phyloP scores from a whole-genome alignment of 2,888 invertebrate species.

The Cabera pusaria region DNA sequence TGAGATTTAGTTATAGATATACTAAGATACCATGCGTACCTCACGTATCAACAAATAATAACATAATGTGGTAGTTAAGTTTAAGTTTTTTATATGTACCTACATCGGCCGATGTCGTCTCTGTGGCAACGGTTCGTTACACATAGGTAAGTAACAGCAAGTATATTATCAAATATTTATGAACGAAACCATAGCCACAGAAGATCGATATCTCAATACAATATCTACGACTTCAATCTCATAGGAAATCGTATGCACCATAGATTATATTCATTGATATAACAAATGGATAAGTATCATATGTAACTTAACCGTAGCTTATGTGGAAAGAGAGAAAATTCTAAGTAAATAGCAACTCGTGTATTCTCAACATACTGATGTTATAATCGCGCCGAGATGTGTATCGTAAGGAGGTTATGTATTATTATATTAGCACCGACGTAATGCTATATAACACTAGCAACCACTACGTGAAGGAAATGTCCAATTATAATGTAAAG shows the following conservation, averaged over 20 bases:
- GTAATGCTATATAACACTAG: constrained; percentile 52
- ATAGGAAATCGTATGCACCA: constrained; percentile 67
- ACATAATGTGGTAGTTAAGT: constrained; percentile 31
- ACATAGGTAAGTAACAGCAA: constrained; percentile 2
- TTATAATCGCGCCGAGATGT: constrained; percentile 21
- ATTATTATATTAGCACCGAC: constrained; percentile 67
- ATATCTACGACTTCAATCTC: constrained; percentile 47
- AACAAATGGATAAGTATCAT: constrained; percentile 28
- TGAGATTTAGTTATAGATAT: constrained; percentile 42
- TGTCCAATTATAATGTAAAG: constrained; percentile 35
- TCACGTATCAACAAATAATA: constrained; percentile 42
- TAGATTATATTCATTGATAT: constrained; percentile 43
- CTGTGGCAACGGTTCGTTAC: constrained; percentile 34
- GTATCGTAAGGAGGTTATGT: constrained; percentile 32
- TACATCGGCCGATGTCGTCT: too few relatives aligned
- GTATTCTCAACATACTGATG: constrained; percentile 31
- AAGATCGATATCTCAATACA: constrained; percentile 11
- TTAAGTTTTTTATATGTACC: constrained; percentile 41
- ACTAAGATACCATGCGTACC: constrained; percentile 39
- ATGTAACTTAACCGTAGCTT: constrained; percentile 34
- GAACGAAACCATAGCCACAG: constrained; percentile 28
- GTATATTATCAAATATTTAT: neutral
- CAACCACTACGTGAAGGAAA: constrained; percentile 60
- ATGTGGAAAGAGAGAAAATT: constrained; percentile 44
- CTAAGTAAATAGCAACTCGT: constrained; percentile 14